Evolutionary conservation across 2,888 invertebrate species (phyloP), one percentile per base, ranked within the genome.

Genomic region (Eupithecia pulchellata): DNA sequence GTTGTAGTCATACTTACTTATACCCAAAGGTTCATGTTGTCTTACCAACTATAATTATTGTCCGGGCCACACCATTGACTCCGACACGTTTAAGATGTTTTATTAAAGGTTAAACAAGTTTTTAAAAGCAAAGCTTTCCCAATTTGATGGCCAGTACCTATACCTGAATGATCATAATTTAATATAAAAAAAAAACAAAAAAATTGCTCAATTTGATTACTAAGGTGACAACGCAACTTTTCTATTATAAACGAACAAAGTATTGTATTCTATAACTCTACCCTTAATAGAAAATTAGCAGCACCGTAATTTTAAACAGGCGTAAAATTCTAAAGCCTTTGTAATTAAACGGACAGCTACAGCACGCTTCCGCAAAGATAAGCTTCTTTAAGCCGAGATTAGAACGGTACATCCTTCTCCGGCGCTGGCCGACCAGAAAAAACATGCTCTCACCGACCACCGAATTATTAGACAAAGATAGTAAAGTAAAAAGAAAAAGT

Each of bases 381-480:
- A 90, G 84, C 80, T 84, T 84, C 84, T 84, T 79, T 78, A 77
- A 88, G 84, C 82, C 78, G 81, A 84, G 88, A 90, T 90, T 90
- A 89, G 84, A 89, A 88, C 89, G 88, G 90, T 90, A 89, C 86
- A 86, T 82, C 80, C 81, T 80, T 57, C 66, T 71, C 20, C 57
- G 85, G 82, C 81, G 85, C 84, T 86, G 84, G 85, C 79, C 81
- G 77, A 84, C 81, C 79, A 86, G 81, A 87, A 73, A 91, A 87
- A 89, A 91, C 86, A 87, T 75, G 78, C 84, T 81, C 85, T 87
- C 82, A 81, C 81, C 81, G 84, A 83, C 82, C 84, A 89, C 86
- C 86, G 85, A 90, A 88, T 89, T 86, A 88, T 89, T 88, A 83
- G 80, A 86, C 83, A 86, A 83, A 86, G 87, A 86, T 84, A 75